phyloP scores from a whole-genome alignment of 2,888 invertebrate genomes.

The Euspilapteryx auroguttella region DNA sequence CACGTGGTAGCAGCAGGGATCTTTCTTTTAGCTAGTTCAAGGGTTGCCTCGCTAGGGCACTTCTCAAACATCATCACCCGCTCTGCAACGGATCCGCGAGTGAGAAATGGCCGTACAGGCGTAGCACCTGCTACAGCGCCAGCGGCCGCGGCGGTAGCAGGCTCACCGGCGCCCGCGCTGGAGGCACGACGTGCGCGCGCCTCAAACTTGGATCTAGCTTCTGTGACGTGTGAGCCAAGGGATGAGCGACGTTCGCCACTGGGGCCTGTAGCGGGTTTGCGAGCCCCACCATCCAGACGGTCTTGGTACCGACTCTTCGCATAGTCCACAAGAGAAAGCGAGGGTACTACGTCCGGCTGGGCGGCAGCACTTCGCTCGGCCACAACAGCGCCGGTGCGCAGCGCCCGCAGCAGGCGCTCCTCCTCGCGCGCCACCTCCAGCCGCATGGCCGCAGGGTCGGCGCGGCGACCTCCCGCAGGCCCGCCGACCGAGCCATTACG shows the following conservation, averaged over 20 bases:
- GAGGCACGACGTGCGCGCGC: slow-evolving; percentile 52
- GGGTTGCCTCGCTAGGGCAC: slow-evolving; percentile 78
- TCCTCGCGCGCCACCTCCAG: slow-evolving; percentile 82
- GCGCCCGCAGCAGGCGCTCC: slow-evolving; percentile 74
- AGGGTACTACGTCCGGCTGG: slow-evolving; percentile 50
- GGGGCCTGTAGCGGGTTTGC: slow-evolving; percentile 44
- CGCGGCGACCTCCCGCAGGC: slow-evolving; percentile 35
- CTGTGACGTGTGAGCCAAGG: slow-evolving; percentile 50
- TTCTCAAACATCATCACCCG: slow-evolving; percentile 88
- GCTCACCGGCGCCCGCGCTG: slow-evolving; percentile 38
- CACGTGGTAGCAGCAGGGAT: slow-evolving; percentile 53
- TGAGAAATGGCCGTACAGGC: slow-evolving; percentile 82
- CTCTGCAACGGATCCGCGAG: slow-evolving; percentile 89
- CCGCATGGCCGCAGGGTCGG: slow-evolving; percentile 55
- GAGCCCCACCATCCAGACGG: slow-evolving; percentile 50
- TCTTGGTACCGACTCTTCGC: slow-evolving; percentile 68
- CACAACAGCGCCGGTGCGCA: slow-evolving; percentile 69
- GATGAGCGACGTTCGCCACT: slow-evolving; percentile 42
- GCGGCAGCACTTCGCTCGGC: slow-evolving; percentile 40
- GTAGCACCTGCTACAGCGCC: slow-evolving; percentile 23
- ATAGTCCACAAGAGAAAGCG: slow-evolving; percentile 64
- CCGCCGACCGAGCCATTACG: slow-evolving; percentile 37
- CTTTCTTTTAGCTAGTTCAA: slow-evolving; percentile 67
- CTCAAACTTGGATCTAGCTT: slow-evolving; percentile 51
- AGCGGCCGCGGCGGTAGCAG: slow-evolving; percentile 22